Percentiles rank a stretch among this genome's conserved stretches.
These are phyloP conservation scores for Triplophysa tibetana DNA, from an alignment of 2,113 vertebrate species.

Conservation along the genomic window DNA sequence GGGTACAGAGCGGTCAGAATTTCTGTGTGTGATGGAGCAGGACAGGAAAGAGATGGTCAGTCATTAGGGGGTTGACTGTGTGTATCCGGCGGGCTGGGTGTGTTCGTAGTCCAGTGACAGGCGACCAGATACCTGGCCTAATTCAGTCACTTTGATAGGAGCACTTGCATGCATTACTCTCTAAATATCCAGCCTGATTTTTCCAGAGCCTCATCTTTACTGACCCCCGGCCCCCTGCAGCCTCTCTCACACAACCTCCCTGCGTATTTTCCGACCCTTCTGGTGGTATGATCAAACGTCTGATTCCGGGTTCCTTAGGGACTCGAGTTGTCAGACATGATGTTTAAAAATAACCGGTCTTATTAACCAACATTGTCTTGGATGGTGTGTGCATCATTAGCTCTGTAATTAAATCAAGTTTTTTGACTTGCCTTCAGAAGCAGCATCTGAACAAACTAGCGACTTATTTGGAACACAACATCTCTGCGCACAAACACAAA, in stretches of 20 bases:
- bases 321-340: background rate
- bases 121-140: conserved; percentile 52
- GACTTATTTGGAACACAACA: too few species aligned
- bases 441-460: too few species aligned
- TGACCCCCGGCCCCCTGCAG: conserved; percentile 7
- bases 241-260: background rate
- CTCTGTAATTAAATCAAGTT: too few species aligned
- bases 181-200: conserved; percentile 49
- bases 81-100: conserved; percentile 10
- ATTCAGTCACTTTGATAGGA: conserved; percentile 54
- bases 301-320: background rate
- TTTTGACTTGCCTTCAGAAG: too few species aligned
- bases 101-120: conserved; percentile 44
- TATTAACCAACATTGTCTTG: background rate
- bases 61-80: conserved; percentile 37
- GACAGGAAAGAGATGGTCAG: conserved; percentile 37
- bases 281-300: background rate
- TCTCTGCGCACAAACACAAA: too few species aligned
- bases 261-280: conserved; percentile 14
- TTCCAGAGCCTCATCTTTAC: conserved; percentile 39
- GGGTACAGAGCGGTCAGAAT: conserved; percentile 1
- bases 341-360: background rate
- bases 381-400: too few species aligned
- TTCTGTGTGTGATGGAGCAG: conserved; percentile 25
- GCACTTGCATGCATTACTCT: conserved; percentile 46